phyloP scores from a whole-genome alignment of 2,797 vertebrate species.

The Tinamus major region DNA sequence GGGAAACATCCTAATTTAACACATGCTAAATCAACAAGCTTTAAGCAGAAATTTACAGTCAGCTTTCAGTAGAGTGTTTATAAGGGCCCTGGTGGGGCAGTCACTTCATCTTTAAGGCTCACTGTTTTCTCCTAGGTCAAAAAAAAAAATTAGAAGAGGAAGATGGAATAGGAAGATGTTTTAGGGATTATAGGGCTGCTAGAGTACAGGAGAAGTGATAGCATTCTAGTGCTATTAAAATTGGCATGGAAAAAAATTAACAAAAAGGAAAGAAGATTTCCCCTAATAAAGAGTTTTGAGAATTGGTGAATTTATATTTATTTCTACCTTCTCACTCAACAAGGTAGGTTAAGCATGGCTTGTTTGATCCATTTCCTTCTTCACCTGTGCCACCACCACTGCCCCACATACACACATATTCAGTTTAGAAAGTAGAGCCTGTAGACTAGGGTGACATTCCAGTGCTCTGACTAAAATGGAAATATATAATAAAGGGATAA shows the following conservation, averaged over 20 bases:
- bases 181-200: background rate
- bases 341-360: background rate
- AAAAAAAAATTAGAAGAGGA: background rate
- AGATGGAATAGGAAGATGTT: background rate
- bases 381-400: background rate
- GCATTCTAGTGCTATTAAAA: background rate
- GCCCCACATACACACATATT: background rate
- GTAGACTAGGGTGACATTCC: background rate
- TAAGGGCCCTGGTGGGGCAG: background rate
- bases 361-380: background rate
- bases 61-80: background rate
- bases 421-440: background rate
- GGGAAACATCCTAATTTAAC: background rate
- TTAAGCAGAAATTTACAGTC: background rate
- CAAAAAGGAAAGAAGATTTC: background rate
- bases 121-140: background rate
- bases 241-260: background rate
- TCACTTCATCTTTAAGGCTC: background rate
- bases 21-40: background rate
- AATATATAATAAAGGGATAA: background rate
- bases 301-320: background rate
- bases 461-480: background rate
- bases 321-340: background rate
- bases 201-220: background rate
- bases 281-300: background rate